Evolutionary conservation across 64 coral and sea anemone species (phyloP), one percentile per base, ranked within the genome.

Genomic region (Catalaphyllia jardinei): DNA sequence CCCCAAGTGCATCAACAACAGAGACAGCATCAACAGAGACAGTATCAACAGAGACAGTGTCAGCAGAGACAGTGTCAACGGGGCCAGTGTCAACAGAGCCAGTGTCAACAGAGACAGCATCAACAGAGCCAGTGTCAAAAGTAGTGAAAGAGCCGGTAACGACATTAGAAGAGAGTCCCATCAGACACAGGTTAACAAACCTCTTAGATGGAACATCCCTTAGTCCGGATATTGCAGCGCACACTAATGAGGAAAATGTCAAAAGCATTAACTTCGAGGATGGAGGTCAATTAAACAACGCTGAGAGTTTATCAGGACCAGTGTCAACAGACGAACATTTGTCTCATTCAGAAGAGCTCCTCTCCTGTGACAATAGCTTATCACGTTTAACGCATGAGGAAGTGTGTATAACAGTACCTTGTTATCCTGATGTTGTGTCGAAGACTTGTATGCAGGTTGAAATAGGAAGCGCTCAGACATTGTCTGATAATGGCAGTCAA

Each of bases 141-240:
- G 12, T 10, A 35, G 63, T 38, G 4, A 28, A 14, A 13, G 25
- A 27, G 13, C n/a, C 62, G 29, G 17, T 2, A 49, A 63, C 12
- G 27, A 4, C n/a, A n/a, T n/a, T 27, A 28, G 22, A n/a, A 22
- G 63, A 85, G 24, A 85, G 81, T 46, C 81, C 81, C 71, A 38
- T 85, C 17, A 19, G 38, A 51, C 81, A 85, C 62, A 52, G 81
- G 24, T 52, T 85, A 18, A 71, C 81, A 67, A 51, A 85, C 63
- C 81, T 85, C 31, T 24, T 69, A 50, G 30, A 51, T 85, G 81
- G 81, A 52, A 14, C 19, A 71, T 67, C 42, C 14, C 22, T 13
- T 1, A 22, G 19, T 29, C 24, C 31, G 61, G 8, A 71, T 22
- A 46, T 2, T 51, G 63, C 10, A 69, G 63, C 4, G 29, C 4